Conservation (phyloP, 2,888 invertebrate species). For the Drosophila crucigera region DNA sequence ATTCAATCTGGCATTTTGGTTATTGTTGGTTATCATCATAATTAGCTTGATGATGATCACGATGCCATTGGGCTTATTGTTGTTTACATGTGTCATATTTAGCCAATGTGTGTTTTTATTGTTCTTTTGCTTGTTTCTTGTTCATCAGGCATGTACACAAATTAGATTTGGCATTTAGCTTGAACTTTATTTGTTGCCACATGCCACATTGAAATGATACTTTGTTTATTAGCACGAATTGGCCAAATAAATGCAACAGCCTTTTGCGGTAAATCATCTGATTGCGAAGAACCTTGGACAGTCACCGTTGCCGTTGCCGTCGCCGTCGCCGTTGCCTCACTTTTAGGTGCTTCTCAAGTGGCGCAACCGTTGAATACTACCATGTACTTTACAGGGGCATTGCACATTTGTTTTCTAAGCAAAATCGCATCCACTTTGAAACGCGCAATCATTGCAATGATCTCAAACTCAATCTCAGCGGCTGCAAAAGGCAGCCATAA, state of each 20-base stretch:
- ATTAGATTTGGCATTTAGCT: conserved; percentile 17
- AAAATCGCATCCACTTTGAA: conserved; percentile 44
- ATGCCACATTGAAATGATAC: conserved; percentile 66
- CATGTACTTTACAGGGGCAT: background rate
- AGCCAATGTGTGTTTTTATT: conserved; percentile 49
- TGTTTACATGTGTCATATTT: conserved; percentile 78
- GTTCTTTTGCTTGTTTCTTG: conserved; percentile 61
- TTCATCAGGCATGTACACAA: conserved; percentile 10
- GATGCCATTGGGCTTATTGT: conserved; percentile 61
- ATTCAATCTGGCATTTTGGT: conserved; percentile 45
- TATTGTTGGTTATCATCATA: background rate
- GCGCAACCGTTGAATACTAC: background rate
- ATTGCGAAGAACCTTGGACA: conserved; percentile 55
- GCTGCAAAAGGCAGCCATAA: conserved; percentile 65
- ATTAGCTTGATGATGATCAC: conserved; percentile 18
- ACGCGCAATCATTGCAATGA: conserved; percentile 54
- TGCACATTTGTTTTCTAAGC: conserved; percentile 50
- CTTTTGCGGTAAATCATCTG: conserved; percentile 65
- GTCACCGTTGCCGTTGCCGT: conserved; percentile 7
- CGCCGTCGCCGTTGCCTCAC: conserved; percentile 8
- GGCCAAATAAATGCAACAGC: conserved; percentile 71
- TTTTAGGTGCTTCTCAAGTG: conserved; percentile 63
- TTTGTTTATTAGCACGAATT: conserved; percentile 70
- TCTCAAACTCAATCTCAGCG: conserved; percentile 48
- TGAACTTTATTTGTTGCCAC: conserved; percentile 70